These are phyloP conservation scores for Charaxes varanes DNA, from an alignment of 1,140 invertebrate species.

Conservation along the genomic window DNA sequence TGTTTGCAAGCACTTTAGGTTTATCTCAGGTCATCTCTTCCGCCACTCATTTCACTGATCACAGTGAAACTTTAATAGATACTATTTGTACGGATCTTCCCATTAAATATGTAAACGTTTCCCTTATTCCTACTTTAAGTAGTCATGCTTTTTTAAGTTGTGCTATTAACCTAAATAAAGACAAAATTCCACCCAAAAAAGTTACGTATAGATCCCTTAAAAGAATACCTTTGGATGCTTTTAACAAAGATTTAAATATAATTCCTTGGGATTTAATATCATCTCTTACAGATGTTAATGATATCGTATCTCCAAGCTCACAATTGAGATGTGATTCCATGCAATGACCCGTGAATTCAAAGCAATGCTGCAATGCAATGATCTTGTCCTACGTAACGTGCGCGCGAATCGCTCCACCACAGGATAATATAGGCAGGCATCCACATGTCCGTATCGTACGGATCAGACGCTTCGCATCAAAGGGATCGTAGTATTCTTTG, in stretches of 20 bases:
- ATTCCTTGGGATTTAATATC: conserved; percentile 19
- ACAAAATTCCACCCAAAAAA: background rate
- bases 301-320: no score
- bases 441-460: no score
- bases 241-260: no score
- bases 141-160: background rate
- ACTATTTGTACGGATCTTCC: background rate
- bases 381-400: no score
- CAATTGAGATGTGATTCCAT: no score
- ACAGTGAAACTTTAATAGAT: background rate
- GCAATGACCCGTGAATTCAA: no score
- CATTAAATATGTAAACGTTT: background rate
- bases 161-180: background rate
- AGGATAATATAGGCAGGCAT: no score
- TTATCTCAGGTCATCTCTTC: background rate
- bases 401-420: no score
- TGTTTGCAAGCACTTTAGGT: background rate
- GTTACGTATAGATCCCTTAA: background rate
- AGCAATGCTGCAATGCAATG: no score
- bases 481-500: no score
- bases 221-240: background rate
- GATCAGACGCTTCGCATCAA: no score
- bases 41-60: background rate
- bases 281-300: conserved; percentile 35
- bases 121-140: background rate